Evolutionary conservation across 1,140 invertebrate species (phyloP), one percentile per base, ranked within the genome.

Genomic region (Carcinoscorpius rotundicauda): DNA sequence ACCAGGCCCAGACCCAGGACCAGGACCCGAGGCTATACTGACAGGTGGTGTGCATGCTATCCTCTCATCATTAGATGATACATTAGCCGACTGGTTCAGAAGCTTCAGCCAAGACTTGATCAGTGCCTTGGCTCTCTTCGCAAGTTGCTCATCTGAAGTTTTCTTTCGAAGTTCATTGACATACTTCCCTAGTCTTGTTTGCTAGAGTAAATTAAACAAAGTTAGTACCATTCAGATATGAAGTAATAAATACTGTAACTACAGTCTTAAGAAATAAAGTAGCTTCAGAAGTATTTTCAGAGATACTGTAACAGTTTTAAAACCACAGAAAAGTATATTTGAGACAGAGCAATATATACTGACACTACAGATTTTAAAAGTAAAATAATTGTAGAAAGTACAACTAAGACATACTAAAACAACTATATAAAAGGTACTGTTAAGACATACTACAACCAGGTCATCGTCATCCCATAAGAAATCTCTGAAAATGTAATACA

Each of bases 81-180:
- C 51, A 53, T 51, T 55, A 8, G 6, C 53, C 6, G 53, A 8
- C 53, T 55, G 53, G 53, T 6, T 6, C 69, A 91, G 81, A 78
- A 90, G 83, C 78, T 87, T 86, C 70, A 92, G 84, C 93, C 93
- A 97, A 79, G 86, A 83, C 72, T 91, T 89, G 52, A 97, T 84
- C 74, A 97, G 80, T 75, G 90, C 87, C 77, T 96, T 96, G 10
- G 90, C 89, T 69, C 93, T 82, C 71, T 87, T 86, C 49, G 91
- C 91, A 74, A 97, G 80, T 56, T 84, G 82, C 66, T 76, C 74
- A 77, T 89, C 86, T 59, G 79, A 84, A 52, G 91, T 92, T 76
- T 91, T 89, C 64, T 88, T 80, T 62, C 93, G 82, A 49, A 96
- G 78, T 77, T 94, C 89, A 79, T 97, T 97, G 73, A 97, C 88